Evolutionary conservation across 2,888 invertebrate genomes (phyloP), one percentile per base, ranked within the genome.

Genomic region (Disparrhopalites patrizii): DNA sequence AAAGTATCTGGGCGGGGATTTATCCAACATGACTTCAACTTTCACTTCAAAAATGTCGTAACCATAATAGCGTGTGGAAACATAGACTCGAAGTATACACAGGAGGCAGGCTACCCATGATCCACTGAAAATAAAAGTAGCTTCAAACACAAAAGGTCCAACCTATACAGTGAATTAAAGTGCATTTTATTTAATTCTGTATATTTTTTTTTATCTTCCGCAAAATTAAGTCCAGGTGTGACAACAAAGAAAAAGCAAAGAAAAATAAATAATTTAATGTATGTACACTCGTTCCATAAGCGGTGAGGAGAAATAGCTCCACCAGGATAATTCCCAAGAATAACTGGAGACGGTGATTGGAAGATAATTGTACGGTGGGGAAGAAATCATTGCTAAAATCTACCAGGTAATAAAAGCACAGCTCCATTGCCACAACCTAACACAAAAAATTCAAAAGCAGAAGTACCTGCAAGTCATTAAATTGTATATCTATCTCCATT

Each of bases 61-160:
- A 2, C 68, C 69, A 23, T 66, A 66, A 7, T 66, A 30, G 20
- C 65, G 55, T 3, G 65, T 63, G n/a, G 60, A 57, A n/a, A 51
- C 55, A 1, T 63, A 20, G 15, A 69, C 54, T 65, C 69, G 55
- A 69, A 1, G 55, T 58, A 0, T 65, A 18, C 2, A 66, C 54
- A 10, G 66, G 62, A 15, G 30, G 36, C 66, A 69, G 7, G 69
- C 69, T 7, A 66, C 66, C 30, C 66, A 55, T 1, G 65, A 40
- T 15, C 71, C 71, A n/a, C 69, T 65, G 43, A 67, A 69, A 20
- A 71, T 36, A 23, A 69, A 63, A 47, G 63, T 61, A 1, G 66
- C 60, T 13, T 66, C 69, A 15, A 58, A 40, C 25, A 56, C 51
- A 28, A 64, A 30, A n/a, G 60, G 60, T 25, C 63, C 61, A 20